These are phyloP conservation scores for Channa argus DNA, from an alignment of 2,113 vertebrate genomes.

Conservation along the genomic window DNA sequence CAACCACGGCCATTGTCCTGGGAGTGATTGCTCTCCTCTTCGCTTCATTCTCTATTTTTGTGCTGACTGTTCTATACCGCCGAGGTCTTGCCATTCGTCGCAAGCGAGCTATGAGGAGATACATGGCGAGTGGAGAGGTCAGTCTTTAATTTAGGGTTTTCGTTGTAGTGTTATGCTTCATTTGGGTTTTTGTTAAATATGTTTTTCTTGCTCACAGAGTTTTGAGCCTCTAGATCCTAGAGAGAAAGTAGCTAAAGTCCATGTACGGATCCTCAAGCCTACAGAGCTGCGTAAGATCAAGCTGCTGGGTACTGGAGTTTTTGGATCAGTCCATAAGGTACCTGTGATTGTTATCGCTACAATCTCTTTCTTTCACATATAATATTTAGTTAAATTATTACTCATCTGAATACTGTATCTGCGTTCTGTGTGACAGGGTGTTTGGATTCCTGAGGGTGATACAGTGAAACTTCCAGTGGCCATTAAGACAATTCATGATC, in stretches of 20 bases:
- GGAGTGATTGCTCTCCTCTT: conserved; percentile 84
- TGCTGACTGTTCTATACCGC: conserved; percentile 88
- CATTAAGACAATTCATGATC: conserved; percentile 92
- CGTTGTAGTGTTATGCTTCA: neutral
- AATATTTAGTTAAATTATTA: neutral
- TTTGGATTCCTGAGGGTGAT: conserved; percentile 95
- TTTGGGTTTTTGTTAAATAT: neutral
- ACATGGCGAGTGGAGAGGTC: conserved; percentile 92
- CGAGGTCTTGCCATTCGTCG: conserved; percentile 91
- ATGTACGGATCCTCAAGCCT: conserved; percentile 88
- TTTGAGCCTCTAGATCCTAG: conserved; percentile 91
- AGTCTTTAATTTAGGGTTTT: neutral
- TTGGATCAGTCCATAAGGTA: conserved; percentile 94
- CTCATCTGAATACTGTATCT: neutral
- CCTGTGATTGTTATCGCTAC: neutral
- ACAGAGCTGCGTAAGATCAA: conserved; percentile 91
- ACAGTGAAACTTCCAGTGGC: conserved; percentile 95
- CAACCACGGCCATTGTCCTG: conserved; percentile 84
- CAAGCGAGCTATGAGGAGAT: conserved; percentile 93
- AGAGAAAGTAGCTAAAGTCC: conserved; percentile 90
- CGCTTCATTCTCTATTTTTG: conserved; percentile 79
- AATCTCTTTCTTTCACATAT: neutral
- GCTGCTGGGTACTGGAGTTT: conserved; percentile 90
- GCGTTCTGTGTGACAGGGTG: conserved; percentile 80
- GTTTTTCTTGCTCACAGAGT: conserved; percentile 76